Base-by-base conservation (phyloP, 2,113 vertebrate species). In the Lepisosteus osseus region DNA sequence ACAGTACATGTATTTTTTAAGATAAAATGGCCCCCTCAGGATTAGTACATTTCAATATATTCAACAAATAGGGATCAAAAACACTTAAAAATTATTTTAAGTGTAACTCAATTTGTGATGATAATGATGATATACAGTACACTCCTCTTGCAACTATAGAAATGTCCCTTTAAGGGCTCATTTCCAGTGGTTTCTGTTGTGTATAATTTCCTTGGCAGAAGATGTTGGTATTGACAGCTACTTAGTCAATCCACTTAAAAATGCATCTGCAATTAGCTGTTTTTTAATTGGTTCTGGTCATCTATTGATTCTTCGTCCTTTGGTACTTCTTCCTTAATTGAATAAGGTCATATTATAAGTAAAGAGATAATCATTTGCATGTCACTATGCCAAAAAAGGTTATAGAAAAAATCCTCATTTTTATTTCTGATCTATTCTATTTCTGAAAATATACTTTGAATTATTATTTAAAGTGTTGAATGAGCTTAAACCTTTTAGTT, bases 231-330 rank as follows among this genome's bases (percentile, higher is more conserved):
- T 84, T 85, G 88, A 86, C 80, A 82, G 83, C 82, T 84, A 83
- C 74, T 90, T 75, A 79, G 77, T 83, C 85, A 80, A 82, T 84
- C 84, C 85, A 83, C 84, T 87, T 89, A 85, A 85, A 88, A 90
- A 84, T 83, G 85, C 85, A 86, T 88, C 85, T 86, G 76, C 78
- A 85, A 79, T 85, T 83, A 83, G 80, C 82, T 85, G 74, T 77
- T 85, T 82, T 88, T 86, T 93, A 90, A 89, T 89, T 75, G 80
- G 80, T 83, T 91, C 86, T 86, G 78, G 78, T 86, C 76, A 71
- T 84, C 79, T 82, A 86, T 84, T 76, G 80, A 87, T 88, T 80
- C 74, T 76, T 78, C 84, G 77, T 85, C 80, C 85, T 78, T 73
- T 80, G 56, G 68, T 75, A 70, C 73, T 3, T 74, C 75, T 83